Evolutionary conservation across 2,888 invertebrate species (phyloP), one percentile per base, ranked within the genome.

Genomic region (Callyntrura sp.): DNA sequence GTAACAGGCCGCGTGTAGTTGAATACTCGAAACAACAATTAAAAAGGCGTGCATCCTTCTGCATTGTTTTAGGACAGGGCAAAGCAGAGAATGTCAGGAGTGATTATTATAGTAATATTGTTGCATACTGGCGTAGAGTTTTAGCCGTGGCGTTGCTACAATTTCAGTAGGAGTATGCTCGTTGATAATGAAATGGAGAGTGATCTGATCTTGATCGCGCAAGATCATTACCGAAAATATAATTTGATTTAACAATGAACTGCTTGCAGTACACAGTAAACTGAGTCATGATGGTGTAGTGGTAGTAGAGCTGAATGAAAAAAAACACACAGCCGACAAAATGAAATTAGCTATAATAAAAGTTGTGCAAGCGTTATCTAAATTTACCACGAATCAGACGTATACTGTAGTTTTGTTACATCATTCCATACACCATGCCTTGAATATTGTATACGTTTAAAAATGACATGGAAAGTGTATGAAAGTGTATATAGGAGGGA

Each of bases 61-160:
- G 68, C 68, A 68, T 68, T 68, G 68, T 68, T 68, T 68, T 43
- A 68, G 35, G 17, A 43, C 68, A 14, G 11, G n/a, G n/a, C 17
- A 60, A 8, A 8, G 68, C 43, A 68, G 35, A 43, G 35, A 68
- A 43, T 51, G 51, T 68, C 35, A 43, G 35, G 43, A 43, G 11
- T 68, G 68, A 68, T 68, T 43, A 68, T 60, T 14, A 51, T 51
- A 14, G 51, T 51, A n/a, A n/a, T n/a, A n/a, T n/a, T n/a, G n/a
- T n/a, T n/a, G n/a, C n/a, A n/a, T n/a, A n/a, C n/a, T 2, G 14
- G 51, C 51, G 51, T 14, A 55, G n/a, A 55, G 14, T n/a, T 57
- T n/a, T n/a, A 57, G 17, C 3, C 8, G 9, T 60, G n/a, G 23
- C 60, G 20, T 17, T 60, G 20, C 6, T 35, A 35, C 35, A 35